Conservation (phyloP, 2,113 vertebrate genomes). For the Anoplopoma fimbria region DNA sequence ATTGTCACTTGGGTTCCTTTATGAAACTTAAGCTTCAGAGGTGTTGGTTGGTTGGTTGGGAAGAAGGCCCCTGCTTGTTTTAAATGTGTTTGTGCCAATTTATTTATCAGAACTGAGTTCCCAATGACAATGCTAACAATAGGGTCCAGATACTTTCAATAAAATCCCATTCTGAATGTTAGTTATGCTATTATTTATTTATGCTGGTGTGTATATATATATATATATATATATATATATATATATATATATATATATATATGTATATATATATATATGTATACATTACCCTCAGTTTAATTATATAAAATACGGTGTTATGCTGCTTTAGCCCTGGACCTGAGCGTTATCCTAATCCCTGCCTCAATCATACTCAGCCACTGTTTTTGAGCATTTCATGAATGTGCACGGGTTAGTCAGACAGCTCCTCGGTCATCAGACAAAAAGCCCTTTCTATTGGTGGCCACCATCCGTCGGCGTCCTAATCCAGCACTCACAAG, state of each 20-base stretch:
- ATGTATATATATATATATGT: too few species aligned
- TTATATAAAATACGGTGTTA: background rate
- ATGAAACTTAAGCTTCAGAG: background rate
- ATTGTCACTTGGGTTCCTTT: background rate
- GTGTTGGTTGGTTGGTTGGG: background rate
- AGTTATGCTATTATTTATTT: too few species aligned
- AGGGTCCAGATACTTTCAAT: background rate
- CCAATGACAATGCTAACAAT: background rate
- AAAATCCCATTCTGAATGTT: background rate
- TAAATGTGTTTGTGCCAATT: background rate
- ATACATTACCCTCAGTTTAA: background rate
- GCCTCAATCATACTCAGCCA: background rate
- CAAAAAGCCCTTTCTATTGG: slow-evolving; percentile 55
- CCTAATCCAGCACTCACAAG: slow-evolving; percentile 65
- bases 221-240: too few species aligned
- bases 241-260: too few species aligned
- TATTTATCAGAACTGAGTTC: background rate
- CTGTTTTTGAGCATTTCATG: slow-evolving; percentile 33
- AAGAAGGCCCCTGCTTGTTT: background rate
- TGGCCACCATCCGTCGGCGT: slow-evolving; percentile 33
- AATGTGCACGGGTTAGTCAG: slow-evolving; percentile 39
- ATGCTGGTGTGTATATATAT: too few species aligned
- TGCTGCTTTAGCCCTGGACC: background rate
- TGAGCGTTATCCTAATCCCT: slow-evolving; percentile 35
- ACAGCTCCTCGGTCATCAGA: slow-evolving; percentile 48